Evolutionary conservation across 2,113 vertebrate genomes (phyloP).

Genomic region (Triplophysa siluroides): DNA sequence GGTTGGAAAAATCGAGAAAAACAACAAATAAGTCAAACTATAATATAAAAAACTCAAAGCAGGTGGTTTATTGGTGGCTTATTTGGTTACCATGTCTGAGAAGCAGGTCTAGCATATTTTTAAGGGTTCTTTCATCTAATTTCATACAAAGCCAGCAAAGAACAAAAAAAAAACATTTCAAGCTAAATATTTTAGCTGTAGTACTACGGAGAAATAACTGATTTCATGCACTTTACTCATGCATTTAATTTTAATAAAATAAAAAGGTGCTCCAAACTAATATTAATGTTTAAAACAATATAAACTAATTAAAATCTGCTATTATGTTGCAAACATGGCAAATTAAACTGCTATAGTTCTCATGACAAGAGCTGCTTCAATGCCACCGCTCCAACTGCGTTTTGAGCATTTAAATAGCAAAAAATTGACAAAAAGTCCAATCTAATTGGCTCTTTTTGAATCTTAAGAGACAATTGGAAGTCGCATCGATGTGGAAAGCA

Average conservation of each 20-base stretch:
- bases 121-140: too few relatives aligned
- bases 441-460: constrained; percentile 66
- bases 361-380: constrained; percentile 22
- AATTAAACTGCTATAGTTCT: background rate
- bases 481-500: constrained; percentile 66
- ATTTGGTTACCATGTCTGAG: background rate
- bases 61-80: background rate
- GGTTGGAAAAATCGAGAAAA: background rate
- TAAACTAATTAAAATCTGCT: background rate
- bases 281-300: background rate
- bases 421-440: constrained; percentile 56
- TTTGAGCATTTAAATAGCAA: constrained; percentile 23
- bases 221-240: background rate
- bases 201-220: background rate
- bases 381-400: background rate
- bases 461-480: constrained; percentile 51
- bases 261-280: background rate
- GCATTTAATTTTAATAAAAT: background rate
- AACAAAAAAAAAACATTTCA: background rate
- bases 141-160: background rate
- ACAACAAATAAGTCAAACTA: background rate
- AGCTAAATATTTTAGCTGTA: too few relatives aligned
- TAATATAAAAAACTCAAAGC: background rate
- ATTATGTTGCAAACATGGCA: constrained; percentile 2
- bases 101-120: background rate